phyloP scores from a whole-genome alignment of 2,797 vertebrate genomes.

The Staurois parvus region DNA sequence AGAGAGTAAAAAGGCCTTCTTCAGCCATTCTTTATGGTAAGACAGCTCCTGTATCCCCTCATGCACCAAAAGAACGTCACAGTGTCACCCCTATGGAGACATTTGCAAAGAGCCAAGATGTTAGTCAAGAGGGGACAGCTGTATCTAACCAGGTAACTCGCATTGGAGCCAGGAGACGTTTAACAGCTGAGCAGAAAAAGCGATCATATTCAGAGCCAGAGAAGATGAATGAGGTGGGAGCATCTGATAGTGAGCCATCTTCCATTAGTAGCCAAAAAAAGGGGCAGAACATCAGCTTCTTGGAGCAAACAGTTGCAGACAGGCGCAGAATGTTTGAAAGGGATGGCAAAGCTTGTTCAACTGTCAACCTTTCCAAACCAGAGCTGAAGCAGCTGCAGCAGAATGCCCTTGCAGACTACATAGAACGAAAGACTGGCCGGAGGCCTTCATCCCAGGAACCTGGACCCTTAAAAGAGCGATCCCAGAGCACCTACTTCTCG shows the following conservation, averaged over 20 bases:
- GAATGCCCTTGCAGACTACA: slow-evolving; percentile 86
- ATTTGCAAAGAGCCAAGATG: slow-evolving; percentile 56
- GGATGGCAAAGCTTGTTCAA: slow-evolving; percentile 74
- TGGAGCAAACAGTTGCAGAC: slow-evolving; percentile 87
- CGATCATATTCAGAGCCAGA: slow-evolving; percentile 94
- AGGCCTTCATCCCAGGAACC: slow-evolving; percentile 74
- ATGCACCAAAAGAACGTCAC: slow-evolving; percentile 87
- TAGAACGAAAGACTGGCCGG: slow-evolving; percentile 85
- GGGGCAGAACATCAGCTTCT: slow-evolving; percentile 69
- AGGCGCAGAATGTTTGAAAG: slow-evolving; percentile 88
- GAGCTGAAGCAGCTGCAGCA: slow-evolving; percentile 92
- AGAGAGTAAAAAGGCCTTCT: slow-evolving; percentile 72
- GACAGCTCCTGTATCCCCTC: slow-evolving; percentile 73
- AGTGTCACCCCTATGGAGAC: slow-evolving; percentile 77
- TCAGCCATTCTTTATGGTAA: slow-evolving; percentile 77
- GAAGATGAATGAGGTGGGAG: slow-evolving; percentile 91
- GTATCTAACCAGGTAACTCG: slow-evolving; percentile 72
- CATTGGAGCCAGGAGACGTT: slow-evolving; percentile 86
- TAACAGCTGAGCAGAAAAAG: slow-evolving; percentile 90
- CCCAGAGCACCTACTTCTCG: slow-evolving; percentile 78
- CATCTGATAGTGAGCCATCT: slow-evolving; percentile 74
- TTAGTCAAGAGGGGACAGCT: slow-evolving; percentile 46
- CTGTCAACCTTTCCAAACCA: slow-evolving; percentile 75
- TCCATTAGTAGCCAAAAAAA: slow-evolving; percentile 71
- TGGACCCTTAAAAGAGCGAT: slow-evolving; percentile 68